Evolutionary conservation across 2,888 invertebrate genomes (phyloP).

Genomic region (Athalia circularis): DNA sequence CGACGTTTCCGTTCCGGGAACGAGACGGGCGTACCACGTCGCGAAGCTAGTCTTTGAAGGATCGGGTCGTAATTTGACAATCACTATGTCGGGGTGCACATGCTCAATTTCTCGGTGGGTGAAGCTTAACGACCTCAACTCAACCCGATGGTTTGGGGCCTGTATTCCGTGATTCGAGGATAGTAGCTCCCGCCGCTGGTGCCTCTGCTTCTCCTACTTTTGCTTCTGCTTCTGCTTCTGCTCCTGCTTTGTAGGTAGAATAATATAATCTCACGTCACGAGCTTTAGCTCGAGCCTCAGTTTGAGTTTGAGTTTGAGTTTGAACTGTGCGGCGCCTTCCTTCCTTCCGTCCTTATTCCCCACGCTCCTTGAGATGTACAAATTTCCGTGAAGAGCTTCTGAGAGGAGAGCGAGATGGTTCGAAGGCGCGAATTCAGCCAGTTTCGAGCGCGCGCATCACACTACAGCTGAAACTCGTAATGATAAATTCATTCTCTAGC

Average conservation of each 20-base stretch:
- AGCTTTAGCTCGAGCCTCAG: too few relatives aligned
- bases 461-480: conserved; percentile 21
- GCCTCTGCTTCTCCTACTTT: too few relatives aligned
- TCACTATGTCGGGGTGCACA: conserved; percentile 6
- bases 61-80: conserved; percentile 1
- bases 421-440: conserved; percentile 50
- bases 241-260: conserved; percentile 4
- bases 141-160: background rate
- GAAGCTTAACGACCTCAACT: conserved; percentile 15
- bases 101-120: conserved; percentile 15
- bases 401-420: conserved; percentile 48
- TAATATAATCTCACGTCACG: conserved; percentile 18
- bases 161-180: conserved; percentile 21
- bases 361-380: conserved; percentile 26
- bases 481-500: conserved; percentile 26
- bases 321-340: too few relatives aligned
- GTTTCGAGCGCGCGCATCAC: background rate
- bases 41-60: too few relatives aligned
- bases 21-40: too few relatives aligned
- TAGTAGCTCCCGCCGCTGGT: background rate
- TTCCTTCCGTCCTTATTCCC: background rate
- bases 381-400: conserved; percentile 25
- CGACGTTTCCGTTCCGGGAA: too few relatives aligned
- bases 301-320: too few relatives aligned
- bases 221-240: too few relatives aligned